phyloP scores from a whole-genome alignment of 1,140 invertebrate species.

The Macrobrachium rosenbergii region DNA sequence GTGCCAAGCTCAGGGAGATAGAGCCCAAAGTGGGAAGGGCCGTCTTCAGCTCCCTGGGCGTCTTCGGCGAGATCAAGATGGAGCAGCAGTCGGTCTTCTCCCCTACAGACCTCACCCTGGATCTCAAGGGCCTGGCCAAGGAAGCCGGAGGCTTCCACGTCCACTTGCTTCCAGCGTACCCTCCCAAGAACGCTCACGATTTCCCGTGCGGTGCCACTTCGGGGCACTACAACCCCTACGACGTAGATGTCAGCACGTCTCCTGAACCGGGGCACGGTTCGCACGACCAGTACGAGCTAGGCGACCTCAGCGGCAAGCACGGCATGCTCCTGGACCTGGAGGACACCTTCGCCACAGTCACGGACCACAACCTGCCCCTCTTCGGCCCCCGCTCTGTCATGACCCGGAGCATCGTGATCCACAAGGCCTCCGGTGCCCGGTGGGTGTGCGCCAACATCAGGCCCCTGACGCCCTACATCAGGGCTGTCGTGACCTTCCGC shows the following conservation, averaged over 20 bases:
- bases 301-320: constrained; percentile 91
- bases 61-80: constrained; percentile 84
- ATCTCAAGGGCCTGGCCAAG: constrained; percentile 75
- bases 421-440: constrained; percentile 73
- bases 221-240: constrained; percentile 73
- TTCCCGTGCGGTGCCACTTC: constrained; percentile 69
- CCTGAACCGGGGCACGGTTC: constrained; percentile 76
- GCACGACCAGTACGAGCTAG: constrained; percentile 89
- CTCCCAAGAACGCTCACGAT: constrained; percentile 66
- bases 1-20: constrained; percentile 80
- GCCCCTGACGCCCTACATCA: constrained; percentile 67
- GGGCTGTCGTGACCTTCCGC: constrained; percentile 73
- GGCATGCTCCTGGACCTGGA: constrained; percentile 70
- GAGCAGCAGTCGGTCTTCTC: constrained; percentile 87
- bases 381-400: constrained; percentile 84
- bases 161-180: constrained; percentile 72
- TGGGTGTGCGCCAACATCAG: constrained; percentile 74
- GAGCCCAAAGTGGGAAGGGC: constrained; percentile 73
- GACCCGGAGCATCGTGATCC: constrained; percentile 86
- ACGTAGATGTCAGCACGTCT: constrained; percentile 68
- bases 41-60: constrained; percentile 83
- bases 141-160: constrained; percentile 72
- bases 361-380: constrained; percentile 89
- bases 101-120: constrained; percentile 84
- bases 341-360: constrained; percentile 70